Evolutionary conservation across 2,113 vertebrate species (phyloP), one percentile per base, ranked within the genome.

Genomic region (Bubo bubo): DNA sequence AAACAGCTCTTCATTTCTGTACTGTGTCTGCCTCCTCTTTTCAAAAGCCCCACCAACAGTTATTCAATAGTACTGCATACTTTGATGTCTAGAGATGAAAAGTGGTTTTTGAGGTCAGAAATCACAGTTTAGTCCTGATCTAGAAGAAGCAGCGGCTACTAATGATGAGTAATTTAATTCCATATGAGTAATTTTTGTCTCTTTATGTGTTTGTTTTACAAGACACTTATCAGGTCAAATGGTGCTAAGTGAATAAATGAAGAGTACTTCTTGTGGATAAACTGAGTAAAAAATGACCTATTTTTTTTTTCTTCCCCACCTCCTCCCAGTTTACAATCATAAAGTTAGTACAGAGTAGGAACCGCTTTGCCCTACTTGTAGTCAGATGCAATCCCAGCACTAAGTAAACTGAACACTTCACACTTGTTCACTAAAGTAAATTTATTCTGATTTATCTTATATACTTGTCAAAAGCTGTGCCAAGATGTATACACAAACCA

Each of bases 361-460:
- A 84, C 27, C 37, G 53, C 45, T 96, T 97, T 89, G 88, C 89
- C 86, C 60, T 58, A 5, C 19, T 81, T 24, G 35, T 13, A 88
- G 43, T 16, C 62, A 86, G 92, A 79, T 84, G 83, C 67, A 79
- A 52, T 56, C 82, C 87, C 93, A 71, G 71, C 30, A 32, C 34
- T 20, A 34, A 72, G 86, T 90, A 49, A 91, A 79, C 28, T 39
- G 73, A 94, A 89, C 82, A 26, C 86, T 94, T 97, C 89, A 85
- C 95, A 93, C 79, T 52, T 62, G 0, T 80, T 89, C 39, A 13
- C 86, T 86, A 72, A 91, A 93, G 83, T 86, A 93, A 97, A 95
- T 98, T 97, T 97, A 92, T 97, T 97, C 97, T 96, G 96, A 97
- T 98, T 97, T 96, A 86, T 97, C 96, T 94, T 96, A 81, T 56